Evolutionary conservation across 2,888 invertebrate genomes (phyloP).

Genomic region (Mythimna ferrago): DNA sequence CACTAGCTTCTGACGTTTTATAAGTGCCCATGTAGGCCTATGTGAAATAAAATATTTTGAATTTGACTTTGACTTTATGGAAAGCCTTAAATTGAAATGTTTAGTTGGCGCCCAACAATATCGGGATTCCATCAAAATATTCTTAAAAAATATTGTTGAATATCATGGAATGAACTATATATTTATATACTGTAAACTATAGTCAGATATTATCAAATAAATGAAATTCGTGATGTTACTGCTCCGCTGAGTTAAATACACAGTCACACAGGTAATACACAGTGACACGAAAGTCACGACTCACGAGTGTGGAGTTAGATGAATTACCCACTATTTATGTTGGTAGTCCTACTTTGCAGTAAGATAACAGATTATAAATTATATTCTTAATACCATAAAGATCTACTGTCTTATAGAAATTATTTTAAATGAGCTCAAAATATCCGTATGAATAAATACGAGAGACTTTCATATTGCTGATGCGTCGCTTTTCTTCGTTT

Average conservation of each 20-base stretch:
- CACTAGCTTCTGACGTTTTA: too few species aligned
- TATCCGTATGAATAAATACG: constrained; percentile 24
- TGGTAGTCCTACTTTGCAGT: constrained; percentile 1
- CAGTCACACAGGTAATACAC: constrained; percentile 12
- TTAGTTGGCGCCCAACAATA: constrained; percentile 24
- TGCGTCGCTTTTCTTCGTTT: constrained; percentile 33
- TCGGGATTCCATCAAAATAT: not conserved
- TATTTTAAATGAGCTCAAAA: constrained; percentile 11
- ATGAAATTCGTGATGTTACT: constrained; percentile 46
- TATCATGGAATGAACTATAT: not conserved
- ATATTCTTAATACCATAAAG: not conserved
- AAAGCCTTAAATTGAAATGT: not conserved
- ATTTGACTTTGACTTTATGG: too few species aligned
- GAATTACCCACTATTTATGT: constrained; percentile 6
- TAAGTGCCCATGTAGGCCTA: too few species aligned
- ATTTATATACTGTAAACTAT: constrained; percentile 1
- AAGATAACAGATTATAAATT: not conserved
- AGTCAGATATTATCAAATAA: constrained; percentile 22
- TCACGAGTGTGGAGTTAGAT: constrained; percentile 26
- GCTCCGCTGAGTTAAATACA: constrained; percentile 34
- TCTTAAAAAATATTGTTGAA: not conserved
- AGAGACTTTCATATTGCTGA: constrained; percentile 63
- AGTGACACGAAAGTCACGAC: constrained; percentile 51
- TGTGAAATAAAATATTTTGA: too few species aligned
- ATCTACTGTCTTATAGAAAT: constrained; percentile 3